Evolutionary conservation across 1,140 invertebrate genomes (phyloP).

Genomic region (Leptopilina clavipes): DNA sequence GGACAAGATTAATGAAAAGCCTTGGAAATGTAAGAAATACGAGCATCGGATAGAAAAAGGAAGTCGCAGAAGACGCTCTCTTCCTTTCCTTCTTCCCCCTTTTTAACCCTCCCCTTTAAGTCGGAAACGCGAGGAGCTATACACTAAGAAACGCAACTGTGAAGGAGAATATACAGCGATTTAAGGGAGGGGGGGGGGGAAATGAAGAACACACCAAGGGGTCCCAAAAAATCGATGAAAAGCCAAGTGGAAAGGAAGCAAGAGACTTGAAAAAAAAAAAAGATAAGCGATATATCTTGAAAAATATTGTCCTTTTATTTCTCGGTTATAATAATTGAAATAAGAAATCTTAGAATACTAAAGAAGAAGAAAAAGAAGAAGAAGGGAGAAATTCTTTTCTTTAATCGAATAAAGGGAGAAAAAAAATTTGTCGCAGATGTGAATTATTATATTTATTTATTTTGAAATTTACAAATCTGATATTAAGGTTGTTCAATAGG

Average conservation of each 20-base stretch:
- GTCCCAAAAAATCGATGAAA: conserved; percentile 28
- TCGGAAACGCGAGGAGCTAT: conserved; percentile 30
- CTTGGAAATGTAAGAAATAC: conserved; percentile 54
- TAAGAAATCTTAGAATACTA: conserved; percentile 53
- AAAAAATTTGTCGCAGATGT: too few relatives aligned
- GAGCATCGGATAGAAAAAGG: conserved; percentile 36
- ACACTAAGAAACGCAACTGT: not conserved
- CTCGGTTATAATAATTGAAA: conserved; percentile 50
- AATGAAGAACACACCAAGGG: not conserved
- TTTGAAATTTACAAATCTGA: too few relatives aligned
- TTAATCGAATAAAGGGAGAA: too few relatives aligned
- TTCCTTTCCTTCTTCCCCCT: too few relatives aligned
- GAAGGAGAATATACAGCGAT: not conserved
- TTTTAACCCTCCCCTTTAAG: not conserved
- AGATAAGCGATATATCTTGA: conserved; percentile 14
- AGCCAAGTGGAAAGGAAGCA: not conserved
- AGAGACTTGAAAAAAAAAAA: not conserved
- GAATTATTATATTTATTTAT: too few relatives aligned
- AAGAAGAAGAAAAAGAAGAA: too few relatives aligned
- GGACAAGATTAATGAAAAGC: conserved; percentile 61
- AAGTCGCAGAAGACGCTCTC: not conserved
- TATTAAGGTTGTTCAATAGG: too few relatives aligned
- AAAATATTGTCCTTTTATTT: not conserved
- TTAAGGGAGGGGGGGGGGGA: too few relatives aligned
- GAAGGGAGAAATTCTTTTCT: too few relatives aligned